These are phyloP conservation scores for Erinaceus europaeus DNA, from an alignment of 2,113 vertebrate genomes.

Conservation along the genomic window DNA sequence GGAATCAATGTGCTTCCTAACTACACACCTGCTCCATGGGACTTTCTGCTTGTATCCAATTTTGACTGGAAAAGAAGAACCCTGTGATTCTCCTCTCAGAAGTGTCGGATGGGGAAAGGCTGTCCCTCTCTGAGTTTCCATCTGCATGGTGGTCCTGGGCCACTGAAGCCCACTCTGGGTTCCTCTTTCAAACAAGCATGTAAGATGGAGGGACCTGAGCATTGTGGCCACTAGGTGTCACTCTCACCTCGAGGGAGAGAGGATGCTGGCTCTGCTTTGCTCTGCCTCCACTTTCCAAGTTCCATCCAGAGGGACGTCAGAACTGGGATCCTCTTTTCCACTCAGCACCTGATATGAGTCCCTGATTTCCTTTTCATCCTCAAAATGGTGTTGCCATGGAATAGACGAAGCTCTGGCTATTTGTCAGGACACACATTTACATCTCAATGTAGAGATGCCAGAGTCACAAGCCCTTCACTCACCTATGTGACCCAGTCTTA, in stretches of 20 bases:
- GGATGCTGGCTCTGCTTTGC: accelerated
- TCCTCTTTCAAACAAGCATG: not conserved
- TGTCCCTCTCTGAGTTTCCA: not conserved
- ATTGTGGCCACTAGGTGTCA: slow-evolving; percentile 59
- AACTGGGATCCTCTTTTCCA: not conserved
- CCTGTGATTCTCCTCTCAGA: too few species aligned
- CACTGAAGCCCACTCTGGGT: accelerated
- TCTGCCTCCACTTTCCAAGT: accelerated
- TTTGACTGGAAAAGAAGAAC: slow-evolving; percentile 1
- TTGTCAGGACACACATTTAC: not conserved
- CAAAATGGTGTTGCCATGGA: too few species aligned
- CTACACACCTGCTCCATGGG: not conserved
- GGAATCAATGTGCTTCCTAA: too few species aligned
- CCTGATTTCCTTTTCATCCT: too few species aligned
- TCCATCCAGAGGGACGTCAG: not conserved
- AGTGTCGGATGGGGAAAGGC: not conserved
- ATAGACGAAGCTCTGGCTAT: not conserved
- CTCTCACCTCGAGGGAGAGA: not conserved
- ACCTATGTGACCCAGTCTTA: not conserved
- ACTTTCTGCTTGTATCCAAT: not conserved
- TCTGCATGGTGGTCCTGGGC: not conserved
- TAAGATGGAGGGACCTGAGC: not conserved
- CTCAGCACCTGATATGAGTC: not conserved
- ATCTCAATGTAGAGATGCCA: not conserved
- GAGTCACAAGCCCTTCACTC: not conserved